Percentiles rank a stretch among this genome's conserved stretches.
Conservation (phyloP, 2,797 vertebrate species). For the Etheostoma nigrum region DNA sequence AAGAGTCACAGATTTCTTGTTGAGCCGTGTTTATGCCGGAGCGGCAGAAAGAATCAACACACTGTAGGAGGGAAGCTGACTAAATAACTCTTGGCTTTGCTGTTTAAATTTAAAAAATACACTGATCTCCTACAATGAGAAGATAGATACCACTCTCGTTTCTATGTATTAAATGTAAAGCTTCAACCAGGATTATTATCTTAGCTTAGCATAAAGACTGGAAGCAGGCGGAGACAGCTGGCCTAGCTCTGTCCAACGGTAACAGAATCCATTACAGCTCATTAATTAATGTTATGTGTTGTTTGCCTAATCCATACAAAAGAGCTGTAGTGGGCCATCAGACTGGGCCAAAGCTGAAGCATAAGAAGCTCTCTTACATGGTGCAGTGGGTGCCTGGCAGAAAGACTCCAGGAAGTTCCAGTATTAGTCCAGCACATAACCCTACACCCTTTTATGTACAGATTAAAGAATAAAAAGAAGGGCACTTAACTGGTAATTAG, state of each 20-base stretch:
- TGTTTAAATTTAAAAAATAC: neutral
- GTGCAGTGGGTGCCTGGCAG: too few species aligned
- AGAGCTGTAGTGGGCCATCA: too few species aligned
- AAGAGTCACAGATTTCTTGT: conserved; percentile 36
- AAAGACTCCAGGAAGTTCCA: neutral
- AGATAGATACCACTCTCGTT: neutral
- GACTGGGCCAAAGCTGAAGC: too few species aligned
- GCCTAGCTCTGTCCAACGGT: neutral
- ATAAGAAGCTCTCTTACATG: neutral
- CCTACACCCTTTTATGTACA: neutral
- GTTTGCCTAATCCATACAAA: neutral
- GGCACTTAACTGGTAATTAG: neutral
- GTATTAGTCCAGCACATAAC: too few species aligned
- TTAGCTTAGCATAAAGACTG: conserved; percentile 1
- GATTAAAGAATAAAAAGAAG: neutral
- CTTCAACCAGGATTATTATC: neutral
- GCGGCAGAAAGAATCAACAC: conserved; percentile 40
- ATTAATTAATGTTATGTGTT: neutral
- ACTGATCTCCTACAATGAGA: neutral
- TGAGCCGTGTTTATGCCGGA: conserved; percentile 39
- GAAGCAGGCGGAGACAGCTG: neutral
- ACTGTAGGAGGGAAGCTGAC: conserved; percentile 24
- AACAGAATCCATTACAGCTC: neutral
- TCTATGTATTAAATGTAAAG: neutral
- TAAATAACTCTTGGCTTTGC: neutral